Conservation (phyloP, 2,888 invertebrate genomes). For the Myopa tessellatipennis region DNA sequence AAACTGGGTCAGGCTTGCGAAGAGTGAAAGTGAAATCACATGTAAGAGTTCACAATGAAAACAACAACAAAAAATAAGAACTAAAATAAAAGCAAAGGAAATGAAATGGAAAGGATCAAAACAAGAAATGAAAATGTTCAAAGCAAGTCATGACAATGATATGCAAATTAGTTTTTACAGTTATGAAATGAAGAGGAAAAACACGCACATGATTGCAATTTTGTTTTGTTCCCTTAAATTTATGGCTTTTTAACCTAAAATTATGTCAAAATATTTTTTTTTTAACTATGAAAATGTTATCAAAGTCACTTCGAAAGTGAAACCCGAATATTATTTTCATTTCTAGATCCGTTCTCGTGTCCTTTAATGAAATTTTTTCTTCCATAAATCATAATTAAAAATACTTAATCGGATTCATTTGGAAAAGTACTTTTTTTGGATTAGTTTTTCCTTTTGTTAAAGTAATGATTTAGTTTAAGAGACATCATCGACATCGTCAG, state of each 20-base stretch:
- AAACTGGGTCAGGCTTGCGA: conserved; percentile 16
- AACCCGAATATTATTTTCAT: too few species aligned
- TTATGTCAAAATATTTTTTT: neutral
- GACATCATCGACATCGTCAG: conserved; percentile 6
- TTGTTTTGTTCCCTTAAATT: too few species aligned
- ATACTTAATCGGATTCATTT: conserved; percentile 29
- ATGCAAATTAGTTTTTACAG: neutral
- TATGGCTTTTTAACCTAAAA: neutral
- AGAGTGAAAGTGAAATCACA: neutral
- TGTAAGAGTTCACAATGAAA: neutral
- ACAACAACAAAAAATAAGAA: neutral
- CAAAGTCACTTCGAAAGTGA: too few species aligned
- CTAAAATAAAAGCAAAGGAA: neutral
- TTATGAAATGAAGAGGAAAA: neutral
- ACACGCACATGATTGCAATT: too few species aligned
- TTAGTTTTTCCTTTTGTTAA: neutral
- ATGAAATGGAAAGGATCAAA: neutral
- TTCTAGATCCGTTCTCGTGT: neutral
- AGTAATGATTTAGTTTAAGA: neutral
- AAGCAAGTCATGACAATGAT: neutral
- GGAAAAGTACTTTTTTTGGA: neutral
- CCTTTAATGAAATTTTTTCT: neutral
- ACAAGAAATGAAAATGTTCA: neutral
- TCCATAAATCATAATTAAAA: conserved; percentile 38
- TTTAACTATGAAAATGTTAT: neutral